phyloP scores from a whole-genome alignment of 1,140 invertebrate species.

The Rhyzopertha dominica region DNA sequence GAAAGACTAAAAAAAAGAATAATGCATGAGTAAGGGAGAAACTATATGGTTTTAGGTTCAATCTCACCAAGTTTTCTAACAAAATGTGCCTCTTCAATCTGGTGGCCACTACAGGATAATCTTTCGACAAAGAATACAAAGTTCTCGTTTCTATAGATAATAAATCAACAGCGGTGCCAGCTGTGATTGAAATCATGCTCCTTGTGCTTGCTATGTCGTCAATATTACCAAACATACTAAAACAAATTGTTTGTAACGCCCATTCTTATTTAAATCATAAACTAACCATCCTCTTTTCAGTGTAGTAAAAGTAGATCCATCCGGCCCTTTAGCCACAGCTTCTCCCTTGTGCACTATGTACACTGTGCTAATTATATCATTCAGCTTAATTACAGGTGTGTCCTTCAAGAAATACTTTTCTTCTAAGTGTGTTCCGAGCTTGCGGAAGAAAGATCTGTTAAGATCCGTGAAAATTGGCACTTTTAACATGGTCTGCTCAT shows the following conservation, averaged over 20 bases:
- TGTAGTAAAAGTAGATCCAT: conserved; percentile 10
- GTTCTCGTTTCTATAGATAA: conserved; percentile 3
- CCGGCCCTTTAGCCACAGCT: conserved; percentile 8
- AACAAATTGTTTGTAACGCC: background rate
- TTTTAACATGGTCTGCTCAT: conserved; percentile 16
- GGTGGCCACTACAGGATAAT: conserved; percentile 8
- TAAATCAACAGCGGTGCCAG: conserved; percentile 10
- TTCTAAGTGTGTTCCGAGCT: conserved; percentile 16
- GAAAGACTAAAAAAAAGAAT: too few relatives aligned
- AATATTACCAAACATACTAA: conserved; percentile 16
- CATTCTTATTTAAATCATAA: too few relatives aligned
- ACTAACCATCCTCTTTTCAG: conserved; percentile 13
- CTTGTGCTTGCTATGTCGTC: conserved; percentile 11
- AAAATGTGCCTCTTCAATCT: conserved; percentile 12
- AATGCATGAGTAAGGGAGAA: too few relatives aligned
- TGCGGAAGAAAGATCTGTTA: conserved; percentile 17
- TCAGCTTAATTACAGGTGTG: conserved; percentile 18
- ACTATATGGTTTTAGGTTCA: too few relatives aligned
- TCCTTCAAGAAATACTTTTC: conserved; percentile 20
- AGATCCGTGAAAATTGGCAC: conserved; percentile 22
- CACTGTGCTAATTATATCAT: conserved; percentile 19
- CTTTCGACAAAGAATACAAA: conserved; percentile 9
- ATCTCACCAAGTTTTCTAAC: conserved; percentile 10
- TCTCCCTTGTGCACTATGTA: conserved; percentile 14
- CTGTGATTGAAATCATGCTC: conserved; percentile 12